Conservation (phyloP, 2,888 invertebrate genomes). For the Willowsia nigromaculata region DNA sequence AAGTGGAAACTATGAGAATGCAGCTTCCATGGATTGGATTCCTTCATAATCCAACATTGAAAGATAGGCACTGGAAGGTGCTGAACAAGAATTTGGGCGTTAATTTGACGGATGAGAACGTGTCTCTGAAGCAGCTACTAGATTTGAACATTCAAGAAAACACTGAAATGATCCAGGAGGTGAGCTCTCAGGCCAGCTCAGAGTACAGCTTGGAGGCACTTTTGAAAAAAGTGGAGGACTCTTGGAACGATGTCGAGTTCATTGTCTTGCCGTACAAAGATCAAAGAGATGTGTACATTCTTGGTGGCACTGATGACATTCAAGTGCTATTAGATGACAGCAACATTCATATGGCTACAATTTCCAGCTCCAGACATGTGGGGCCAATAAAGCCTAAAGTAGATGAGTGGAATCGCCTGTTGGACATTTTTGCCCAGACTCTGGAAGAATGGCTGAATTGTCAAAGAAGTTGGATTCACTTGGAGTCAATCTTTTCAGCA, state of each 20-base stretch:
- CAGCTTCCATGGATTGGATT: constrained; percentile 87
- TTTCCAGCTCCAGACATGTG: constrained; percentile 91
- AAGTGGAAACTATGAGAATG: constrained; percentile 86
- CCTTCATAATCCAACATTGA: constrained; percentile 89
- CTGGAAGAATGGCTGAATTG: constrained; percentile 94
- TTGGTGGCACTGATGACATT: constrained; percentile 90
- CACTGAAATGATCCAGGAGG: constrained; percentile 88
- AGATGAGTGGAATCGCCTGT: constrained; percentile 89
- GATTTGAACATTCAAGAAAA: constrained; percentile 88
- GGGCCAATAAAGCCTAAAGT: constrained; percentile 91
- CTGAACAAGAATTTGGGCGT: constrained; percentile 88
- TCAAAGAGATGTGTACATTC: constrained; percentile 89
- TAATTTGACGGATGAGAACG: constrained; percentile 85
- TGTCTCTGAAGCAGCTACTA: constrained; percentile 86
- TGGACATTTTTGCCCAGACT: constrained; percentile 91
- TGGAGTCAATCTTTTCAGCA: constrained; percentile 96
- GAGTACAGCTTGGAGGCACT: constrained; percentile 91
- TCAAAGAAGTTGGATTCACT: constrained; percentile 95
- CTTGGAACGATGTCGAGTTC: constrained; percentile 81
- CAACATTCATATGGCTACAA: constrained; percentile 91
- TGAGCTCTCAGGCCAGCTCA: constrained; percentile 93
- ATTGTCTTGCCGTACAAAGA: constrained; percentile 89
- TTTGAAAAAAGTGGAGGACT: constrained; percentile 85
- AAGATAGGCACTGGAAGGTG: constrained; percentile 90
- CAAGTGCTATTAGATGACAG: constrained; percentile 91